phyloP scores from a whole-genome alignment of 2,888 invertebrate species.

The Agriopis marginaria region DNA sequence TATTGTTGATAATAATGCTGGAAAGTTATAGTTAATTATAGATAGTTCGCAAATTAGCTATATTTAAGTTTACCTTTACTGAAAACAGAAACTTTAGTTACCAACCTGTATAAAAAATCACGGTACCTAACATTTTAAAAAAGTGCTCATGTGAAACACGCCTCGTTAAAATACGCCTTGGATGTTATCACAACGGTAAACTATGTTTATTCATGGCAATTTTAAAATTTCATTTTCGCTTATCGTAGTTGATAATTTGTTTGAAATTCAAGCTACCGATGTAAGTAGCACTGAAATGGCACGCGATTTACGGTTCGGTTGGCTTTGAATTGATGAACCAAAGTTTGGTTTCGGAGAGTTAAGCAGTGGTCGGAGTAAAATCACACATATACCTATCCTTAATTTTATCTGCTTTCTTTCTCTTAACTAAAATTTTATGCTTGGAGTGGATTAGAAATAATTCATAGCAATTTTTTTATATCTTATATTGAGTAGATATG shows the following conservation, averaged over 20 bases:
- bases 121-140: constrained; percentile 60
- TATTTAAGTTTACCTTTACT: not conserved
- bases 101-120: constrained; percentile 56
- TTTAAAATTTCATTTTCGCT: constrained; percentile 75
- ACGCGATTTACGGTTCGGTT: constrained; percentile 37
- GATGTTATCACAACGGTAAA: constrained; percentile 56
- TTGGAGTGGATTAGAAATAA: not conserved
- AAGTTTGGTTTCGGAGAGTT: constrained; percentile 26
- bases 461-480: no score
- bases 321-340: constrained; percentile 23
- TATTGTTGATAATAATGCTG: constrained; percentile 18
- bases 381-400: not conserved
- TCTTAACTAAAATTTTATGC: not conserved
- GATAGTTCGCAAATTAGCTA: constrained; percentile 2
- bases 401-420: not conserved
- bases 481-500: no score
- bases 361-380: constrained; percentile 1
- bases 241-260: constrained; percentile 59
- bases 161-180: constrained; percentile 52
- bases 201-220: constrained; percentile 66
- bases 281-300: constrained; percentile 43
- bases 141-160: constrained; percentile 49
- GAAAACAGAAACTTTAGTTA: constrained; percentile 6
- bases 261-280: constrained; percentile 44
- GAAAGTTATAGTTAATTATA: not conserved